Conservation (phyloP, 2,797 vertebrate genomes). For the Calcarius lapponicus region DNA sequence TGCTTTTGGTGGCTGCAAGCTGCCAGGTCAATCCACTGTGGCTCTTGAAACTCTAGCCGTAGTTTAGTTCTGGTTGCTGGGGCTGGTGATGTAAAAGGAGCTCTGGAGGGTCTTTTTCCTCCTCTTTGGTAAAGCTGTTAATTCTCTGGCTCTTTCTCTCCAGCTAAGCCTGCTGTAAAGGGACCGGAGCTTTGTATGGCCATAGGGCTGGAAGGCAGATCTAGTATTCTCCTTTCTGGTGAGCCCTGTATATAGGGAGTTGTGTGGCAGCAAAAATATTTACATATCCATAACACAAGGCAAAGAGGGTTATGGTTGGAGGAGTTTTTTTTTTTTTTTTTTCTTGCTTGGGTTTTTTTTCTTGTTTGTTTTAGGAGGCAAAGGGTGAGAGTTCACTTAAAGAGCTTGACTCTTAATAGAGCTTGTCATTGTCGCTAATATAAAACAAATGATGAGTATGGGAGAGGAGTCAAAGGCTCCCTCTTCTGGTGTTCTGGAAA, state of each 20-base stretch:
- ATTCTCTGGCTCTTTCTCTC: background rate
- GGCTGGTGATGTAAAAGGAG: background rate
- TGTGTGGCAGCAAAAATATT: background rate
- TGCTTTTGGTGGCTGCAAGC: background rate
- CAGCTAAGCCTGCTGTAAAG: background rate
- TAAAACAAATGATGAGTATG: slow-evolving; percentile 62
- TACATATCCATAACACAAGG: background rate
- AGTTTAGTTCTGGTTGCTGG: background rate
- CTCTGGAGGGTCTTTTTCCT: background rate
- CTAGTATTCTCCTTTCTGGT: background rate
- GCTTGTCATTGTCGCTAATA: slow-evolving; percentile 66
- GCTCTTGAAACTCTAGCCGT: background rate
- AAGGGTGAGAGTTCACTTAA: slow-evolving; percentile 50
- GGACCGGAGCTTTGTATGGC: background rate
- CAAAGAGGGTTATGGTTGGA: background rate
- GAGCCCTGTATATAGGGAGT: background rate
- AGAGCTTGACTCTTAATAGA: slow-evolving; percentile 61
- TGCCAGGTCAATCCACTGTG: rapidly evolving
- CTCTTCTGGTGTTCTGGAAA: slow-evolving; percentile 61
- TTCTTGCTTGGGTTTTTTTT: background rate
- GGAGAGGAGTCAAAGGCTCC: slow-evolving; percentile 49
- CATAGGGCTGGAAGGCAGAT: background rate
- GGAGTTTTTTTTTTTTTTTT: background rate
- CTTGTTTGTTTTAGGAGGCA: slow-evolving; percentile 49
- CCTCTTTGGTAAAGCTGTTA: background rate